Percentiles rank a stretch among this genome's conserved stretches.
Conservation (phyloP, 2,797 vertebrate genomes). For the Tympanoctomys barrerae region DNA sequence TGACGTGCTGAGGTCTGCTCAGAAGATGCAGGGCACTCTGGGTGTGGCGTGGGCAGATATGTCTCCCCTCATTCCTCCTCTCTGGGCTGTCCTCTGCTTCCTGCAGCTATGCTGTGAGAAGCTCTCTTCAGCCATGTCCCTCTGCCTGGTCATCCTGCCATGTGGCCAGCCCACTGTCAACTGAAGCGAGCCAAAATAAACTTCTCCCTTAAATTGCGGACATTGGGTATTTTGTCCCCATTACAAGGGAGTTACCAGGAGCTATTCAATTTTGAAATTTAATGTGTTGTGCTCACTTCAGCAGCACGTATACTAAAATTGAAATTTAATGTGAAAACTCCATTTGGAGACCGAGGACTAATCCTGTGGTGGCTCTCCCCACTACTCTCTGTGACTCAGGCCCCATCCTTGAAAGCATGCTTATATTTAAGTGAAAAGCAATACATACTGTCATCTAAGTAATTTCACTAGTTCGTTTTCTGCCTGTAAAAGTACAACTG, state of each 20-base stretch:
- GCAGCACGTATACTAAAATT: background rate
- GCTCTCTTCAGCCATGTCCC: background rate
- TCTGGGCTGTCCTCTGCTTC: background rate
- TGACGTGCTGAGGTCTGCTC: background rate
- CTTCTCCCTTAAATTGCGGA: background rate
- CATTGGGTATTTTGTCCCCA: background rate
- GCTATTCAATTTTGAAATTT: background rate
- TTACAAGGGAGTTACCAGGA: background rate
- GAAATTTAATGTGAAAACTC: constrained; percentile 7
- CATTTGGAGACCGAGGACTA: background rate
- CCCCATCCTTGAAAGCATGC: background rate
- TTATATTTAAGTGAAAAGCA: background rate
- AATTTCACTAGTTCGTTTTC: background rate
- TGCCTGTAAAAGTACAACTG: background rate
- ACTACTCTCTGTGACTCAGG: background rate
- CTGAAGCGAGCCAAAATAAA: background rate
- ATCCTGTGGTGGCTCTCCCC: background rate
- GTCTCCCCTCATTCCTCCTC: background rate
- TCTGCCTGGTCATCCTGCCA: background rate
- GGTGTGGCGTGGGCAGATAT: background rate
- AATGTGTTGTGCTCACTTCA: background rate
- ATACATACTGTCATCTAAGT: background rate
- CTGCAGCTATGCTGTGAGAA: background rate
- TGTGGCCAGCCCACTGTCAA: background rate
- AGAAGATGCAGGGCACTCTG: background rate